Conservation (phyloP, 2,113 vertebrate genomes). For the Peucedramus taeniatus region DNA sequence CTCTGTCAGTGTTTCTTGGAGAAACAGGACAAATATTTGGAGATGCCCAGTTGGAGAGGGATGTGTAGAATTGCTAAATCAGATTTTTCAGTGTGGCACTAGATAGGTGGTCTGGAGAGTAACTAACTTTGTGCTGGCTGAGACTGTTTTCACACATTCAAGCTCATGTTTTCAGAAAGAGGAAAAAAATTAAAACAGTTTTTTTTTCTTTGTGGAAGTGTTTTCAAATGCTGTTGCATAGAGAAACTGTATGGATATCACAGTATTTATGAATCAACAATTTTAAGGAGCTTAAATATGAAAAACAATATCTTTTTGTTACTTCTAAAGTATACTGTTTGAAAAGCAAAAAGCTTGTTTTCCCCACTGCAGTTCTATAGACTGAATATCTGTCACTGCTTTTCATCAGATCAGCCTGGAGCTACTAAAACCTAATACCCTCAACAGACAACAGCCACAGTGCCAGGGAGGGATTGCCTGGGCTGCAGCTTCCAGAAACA, state of each 20-base stretch:
- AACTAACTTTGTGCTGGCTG: neutral
- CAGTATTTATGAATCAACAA: neutral
- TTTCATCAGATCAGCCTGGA: neutral
- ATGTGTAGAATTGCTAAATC: neutral
- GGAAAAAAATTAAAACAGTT: neutral
- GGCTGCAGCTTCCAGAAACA: constrained; percentile 64
- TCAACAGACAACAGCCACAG: neutral
- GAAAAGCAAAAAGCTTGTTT: constrained; percentile 6
- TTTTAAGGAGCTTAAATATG: neutral
- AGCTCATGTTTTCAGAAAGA: neutral
- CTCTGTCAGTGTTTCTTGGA: neutral
- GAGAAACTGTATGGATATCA: neutral
- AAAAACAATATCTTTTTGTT: neutral
- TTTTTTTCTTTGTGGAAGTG: neutral
- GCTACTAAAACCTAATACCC: neutral
- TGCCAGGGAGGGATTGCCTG: constrained; percentile 42
- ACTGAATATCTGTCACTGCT: neutral
- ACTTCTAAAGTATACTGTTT: neutral
- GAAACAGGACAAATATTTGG: neutral
- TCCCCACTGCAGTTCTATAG: neutral
- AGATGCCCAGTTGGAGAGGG: neutral
- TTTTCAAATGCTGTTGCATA: neutral
- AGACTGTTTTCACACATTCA: neutral
- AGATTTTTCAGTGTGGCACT: neutral
- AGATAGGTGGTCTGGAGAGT: neutral